Evolutionary conservation across 2,888 invertebrate genomes (phyloP).

Genomic region (Apamea epomidion): DNA sequence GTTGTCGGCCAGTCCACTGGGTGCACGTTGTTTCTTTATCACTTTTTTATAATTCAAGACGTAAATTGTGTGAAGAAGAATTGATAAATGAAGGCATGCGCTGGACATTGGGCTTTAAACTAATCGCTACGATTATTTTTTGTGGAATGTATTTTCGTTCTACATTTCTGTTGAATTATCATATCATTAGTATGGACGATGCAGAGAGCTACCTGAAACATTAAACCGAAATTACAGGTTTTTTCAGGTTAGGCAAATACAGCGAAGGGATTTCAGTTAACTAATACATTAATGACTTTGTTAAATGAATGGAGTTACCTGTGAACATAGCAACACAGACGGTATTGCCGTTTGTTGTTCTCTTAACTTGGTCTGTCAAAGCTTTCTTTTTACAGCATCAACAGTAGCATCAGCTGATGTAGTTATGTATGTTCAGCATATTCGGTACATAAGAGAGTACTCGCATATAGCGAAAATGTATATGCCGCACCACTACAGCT

Average conservation of each 20-base stretch:
- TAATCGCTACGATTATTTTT: background rate
- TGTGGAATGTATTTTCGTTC: background rate
- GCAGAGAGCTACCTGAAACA: slow-evolving; percentile 24
- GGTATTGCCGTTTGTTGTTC: background rate
- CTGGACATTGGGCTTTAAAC: slow-evolving; percentile 2
- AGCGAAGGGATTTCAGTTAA: slow-evolving; percentile 1
- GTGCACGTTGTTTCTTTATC: slow-evolving; percentile 44
- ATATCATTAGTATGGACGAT: background rate
- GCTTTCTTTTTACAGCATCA: background rate
- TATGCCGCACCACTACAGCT: background rate
- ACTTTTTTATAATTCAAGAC: slow-evolving; percentile 2
- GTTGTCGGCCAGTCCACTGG: slow-evolving; percentile 30
- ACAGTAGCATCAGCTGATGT: background rate
- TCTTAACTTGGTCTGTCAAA: background rate
- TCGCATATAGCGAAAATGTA: background rate
- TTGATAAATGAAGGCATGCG: slow-evolving; percentile 14
- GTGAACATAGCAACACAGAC: background rate
- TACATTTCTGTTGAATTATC: background rate
- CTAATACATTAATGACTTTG: background rate
- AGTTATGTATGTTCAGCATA: background rate
- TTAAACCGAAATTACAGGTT: slow-evolving; percentile 6
- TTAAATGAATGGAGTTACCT: background rate
- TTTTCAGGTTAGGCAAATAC: background rate
- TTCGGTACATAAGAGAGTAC: background rate
- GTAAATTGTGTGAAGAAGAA: slow-evolving; percentile 26